Base-by-base conservation (phyloP, 2,888 invertebrate species). In the Euspilapteryx auroguttella region DNA sequence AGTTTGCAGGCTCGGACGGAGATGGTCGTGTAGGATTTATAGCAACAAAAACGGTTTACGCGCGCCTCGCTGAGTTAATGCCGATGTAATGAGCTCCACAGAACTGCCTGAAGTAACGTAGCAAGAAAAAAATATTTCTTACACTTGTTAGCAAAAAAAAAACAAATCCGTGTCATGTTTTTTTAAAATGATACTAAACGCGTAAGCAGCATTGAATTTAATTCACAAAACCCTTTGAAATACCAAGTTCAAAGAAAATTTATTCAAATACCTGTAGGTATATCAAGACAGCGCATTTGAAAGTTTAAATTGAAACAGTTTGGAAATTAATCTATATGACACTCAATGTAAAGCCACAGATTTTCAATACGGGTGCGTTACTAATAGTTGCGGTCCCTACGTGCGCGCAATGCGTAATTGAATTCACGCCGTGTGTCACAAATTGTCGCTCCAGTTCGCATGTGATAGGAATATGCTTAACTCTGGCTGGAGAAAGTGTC, bases 341-440 rank as follows among this genome's bases (percentile, higher is more conserved):
- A n/a, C n/a, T n/a, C n/a, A n/a, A n/a, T n/a, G n/a, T n/a, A n/a
- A n/a, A n/a, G n/a, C n/a, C n/a, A n/a, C n/a, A n/a, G 64, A 68
- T 65, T 58, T 65, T 65, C 63, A 64, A 64, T 66, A 55, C 44
- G 35, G 46, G 42, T 47, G 49, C 57, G 64, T 66, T 69, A 65
- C 49, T 50, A 59, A 52, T 55, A 55, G 56, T 57, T 58, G 58
- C 42, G 53, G 54, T 49, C 54, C 55, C 61, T 41, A 55, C 69
- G 69, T 69, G 69, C 63, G 63, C 58, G 57, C 53, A 56, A 68
- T 71, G 50, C 51, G n/a, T 58, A 63, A 69, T 66, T 63, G 51
- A 49, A 54, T 58, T 56, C 50, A 48, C 54, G 53, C 61, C 61
- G 56, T 56, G 55, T 56, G 57, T 52, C 53, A 61, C 59, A 64